A percentile compares a stretch with the other conserved stretches of the same genome.
phyloP scores from a whole-genome alignment of 2,888 invertebrate genomes.

The Dinocampus coccinellae region DNA sequence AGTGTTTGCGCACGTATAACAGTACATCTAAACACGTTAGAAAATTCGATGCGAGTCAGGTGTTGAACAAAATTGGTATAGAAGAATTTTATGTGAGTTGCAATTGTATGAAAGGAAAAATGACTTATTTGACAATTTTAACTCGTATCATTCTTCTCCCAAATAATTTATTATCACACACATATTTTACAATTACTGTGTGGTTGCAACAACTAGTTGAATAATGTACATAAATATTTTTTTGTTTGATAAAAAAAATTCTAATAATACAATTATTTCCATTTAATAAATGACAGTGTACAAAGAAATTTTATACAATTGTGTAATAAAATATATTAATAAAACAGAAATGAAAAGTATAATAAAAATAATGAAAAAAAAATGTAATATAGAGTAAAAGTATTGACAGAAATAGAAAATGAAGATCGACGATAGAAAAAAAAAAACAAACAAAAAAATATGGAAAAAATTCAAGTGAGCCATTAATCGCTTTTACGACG shows the following conservation, averaged over 20 bases:
- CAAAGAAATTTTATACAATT: neutral
- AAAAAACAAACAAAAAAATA: neutral
- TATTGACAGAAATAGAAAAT: neutral
- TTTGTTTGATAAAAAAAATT: too few species aligned
- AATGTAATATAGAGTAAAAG: too few species aligned
- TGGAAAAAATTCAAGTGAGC: neutral
- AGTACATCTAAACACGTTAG: neutral
- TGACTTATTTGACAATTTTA: neutral
- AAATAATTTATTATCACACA: neutral
- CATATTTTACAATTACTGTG: too few species aligned
- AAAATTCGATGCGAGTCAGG: neutral
- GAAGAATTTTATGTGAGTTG: neutral
- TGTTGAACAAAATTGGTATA: neutral
- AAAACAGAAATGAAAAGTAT: too few species aligned
- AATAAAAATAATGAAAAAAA: too few species aligned
- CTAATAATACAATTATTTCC: neutral
- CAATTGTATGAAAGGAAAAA: neutral
- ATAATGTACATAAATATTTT: too few species aligned
- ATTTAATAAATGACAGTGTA: neutral
- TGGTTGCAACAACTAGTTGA: too few species aligned
- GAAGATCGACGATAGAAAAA: neutral
- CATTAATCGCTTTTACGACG: slow-evolving; percentile 28
- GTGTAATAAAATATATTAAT: too few species aligned
- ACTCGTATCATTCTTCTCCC: neutral
- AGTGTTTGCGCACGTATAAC: neutral